phyloP scores from a whole-genome alignment of 2,113 vertebrate species.

The Cyphomyrus plagiostoma region DNA sequence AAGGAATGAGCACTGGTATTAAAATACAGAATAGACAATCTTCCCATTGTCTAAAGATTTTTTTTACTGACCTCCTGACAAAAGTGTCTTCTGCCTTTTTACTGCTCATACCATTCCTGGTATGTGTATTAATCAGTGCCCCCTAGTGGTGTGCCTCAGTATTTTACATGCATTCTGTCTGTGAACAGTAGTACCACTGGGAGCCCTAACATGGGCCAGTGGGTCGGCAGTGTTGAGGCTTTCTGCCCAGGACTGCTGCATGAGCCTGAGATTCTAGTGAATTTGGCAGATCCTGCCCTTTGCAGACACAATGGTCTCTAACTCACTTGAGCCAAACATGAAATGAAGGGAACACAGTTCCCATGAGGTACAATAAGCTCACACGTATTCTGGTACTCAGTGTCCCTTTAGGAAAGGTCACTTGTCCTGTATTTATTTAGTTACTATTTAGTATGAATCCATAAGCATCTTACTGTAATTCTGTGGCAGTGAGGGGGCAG shows the following conservation, averaged over 20 bases:
- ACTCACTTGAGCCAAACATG: not conserved
- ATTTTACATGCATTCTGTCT: not conserved
- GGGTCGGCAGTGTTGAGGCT: not conserved
- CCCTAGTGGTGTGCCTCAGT: not conserved
- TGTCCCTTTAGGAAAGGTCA: not conserved
- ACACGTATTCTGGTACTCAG: not conserved
- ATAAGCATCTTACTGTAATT: not conserved
- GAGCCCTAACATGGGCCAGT: not conserved
- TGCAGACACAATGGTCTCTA: not conserved
- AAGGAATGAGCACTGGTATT: not conserved
- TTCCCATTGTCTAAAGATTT: not conserved
- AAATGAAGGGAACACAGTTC: not conserved
- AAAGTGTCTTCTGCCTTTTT: not conserved
- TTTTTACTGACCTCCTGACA: not conserved
- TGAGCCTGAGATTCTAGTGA: not conserved
- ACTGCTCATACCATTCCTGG: not conserved
- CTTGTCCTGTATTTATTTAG: not conserved
- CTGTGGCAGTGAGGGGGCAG: not conserved
- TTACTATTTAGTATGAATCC: not conserved
- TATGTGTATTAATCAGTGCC: not conserved
- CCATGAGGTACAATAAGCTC: not conserved
- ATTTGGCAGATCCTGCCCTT: not conserved
- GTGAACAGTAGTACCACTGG: not conserved
- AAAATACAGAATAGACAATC: not conserved
- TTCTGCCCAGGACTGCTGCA: not conserved